A percentile compares a stretch with the other conserved stretches of the same genome.
Evolutionary conservation across 2,888 invertebrate genomes (phyloP).

Genomic region (Synanthedon formicaeformis): DNA sequence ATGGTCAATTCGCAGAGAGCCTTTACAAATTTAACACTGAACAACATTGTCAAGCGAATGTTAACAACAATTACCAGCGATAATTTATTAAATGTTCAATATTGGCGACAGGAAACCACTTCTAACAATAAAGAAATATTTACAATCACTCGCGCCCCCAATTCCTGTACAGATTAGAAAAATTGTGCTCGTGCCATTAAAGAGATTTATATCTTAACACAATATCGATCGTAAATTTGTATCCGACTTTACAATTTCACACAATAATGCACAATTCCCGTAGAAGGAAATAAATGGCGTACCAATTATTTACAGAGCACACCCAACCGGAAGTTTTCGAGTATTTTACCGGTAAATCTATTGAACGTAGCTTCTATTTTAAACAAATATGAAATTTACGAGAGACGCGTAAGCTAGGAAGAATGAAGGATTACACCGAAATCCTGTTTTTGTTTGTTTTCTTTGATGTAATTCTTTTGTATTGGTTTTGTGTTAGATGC

Average conservation of each 20-base stretch:
- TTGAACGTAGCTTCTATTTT: conserved; percentile 45
- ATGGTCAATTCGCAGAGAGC: too few relatives aligned
- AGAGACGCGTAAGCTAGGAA: conserved; percentile 45
- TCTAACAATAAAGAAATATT: conserved; percentile 28
- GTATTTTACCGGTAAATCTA: conserved; percentile 49
- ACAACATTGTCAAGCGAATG: neutral
- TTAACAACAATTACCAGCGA: neutral
- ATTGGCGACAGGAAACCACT: conserved; percentile 36
- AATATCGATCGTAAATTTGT: conserved; percentile 52
- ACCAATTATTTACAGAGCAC: conserved; percentile 53
- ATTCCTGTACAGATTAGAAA: conserved; percentile 11
- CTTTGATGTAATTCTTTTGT: conserved; percentile 57
- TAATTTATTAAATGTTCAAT: conserved; percentile 6
- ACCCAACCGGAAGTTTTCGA: conserved; percentile 60
- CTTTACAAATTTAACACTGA: too few relatives aligned
- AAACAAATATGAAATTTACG: conserved; percentile 57
- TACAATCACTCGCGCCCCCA: conserved; percentile 44
- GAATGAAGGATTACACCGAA: conserved; percentile 61
- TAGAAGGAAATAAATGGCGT: conserved; percentile 58
- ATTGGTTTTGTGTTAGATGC: conserved; percentile 10
- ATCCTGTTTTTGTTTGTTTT: conserved; percentile 70
- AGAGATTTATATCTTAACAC: conserved; percentile 55
- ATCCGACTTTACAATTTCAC: conserved; percentile 44
- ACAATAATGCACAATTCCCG: conserved; percentile 36
- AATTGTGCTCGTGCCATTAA: conserved; percentile 48